Evolutionary conservation across 2,113 vertebrate genomes (phyloP).

Genomic region (Myiagra hebetior): DNA sequence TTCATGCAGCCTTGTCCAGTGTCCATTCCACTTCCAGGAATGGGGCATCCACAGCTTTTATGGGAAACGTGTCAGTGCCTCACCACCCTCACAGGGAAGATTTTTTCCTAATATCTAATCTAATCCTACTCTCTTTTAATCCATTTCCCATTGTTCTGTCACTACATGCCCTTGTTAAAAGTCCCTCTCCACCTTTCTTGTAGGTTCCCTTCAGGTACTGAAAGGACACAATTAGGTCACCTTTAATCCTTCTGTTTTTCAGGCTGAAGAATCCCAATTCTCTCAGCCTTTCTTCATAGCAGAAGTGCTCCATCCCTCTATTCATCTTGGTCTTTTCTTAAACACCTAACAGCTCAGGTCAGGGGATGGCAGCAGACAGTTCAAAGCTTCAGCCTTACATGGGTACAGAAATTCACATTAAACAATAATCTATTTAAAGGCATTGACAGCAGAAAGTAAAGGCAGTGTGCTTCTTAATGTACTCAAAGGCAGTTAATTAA

Average conservation of each 20-base stretch:
- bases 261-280: background rate
- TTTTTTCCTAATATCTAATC: background rate
- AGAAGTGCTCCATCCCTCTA: background rate
- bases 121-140: background rate
- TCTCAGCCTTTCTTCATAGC: background rate
- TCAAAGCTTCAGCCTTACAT: background rate
- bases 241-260: background rate
- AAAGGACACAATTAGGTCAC: background rate
- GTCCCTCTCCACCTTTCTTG: background rate
- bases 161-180: background rate
- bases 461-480: conserved; percentile 39
- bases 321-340: background rate
- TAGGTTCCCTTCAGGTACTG: background rate
- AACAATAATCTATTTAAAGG: conserved; percentile 45
- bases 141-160: background rate
- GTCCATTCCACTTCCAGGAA: background rate
- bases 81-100: background rate
- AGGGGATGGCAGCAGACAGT: background rate
- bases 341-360: background rate
- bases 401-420: background rate
- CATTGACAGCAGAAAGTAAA: conserved; percentile 23
- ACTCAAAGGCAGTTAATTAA: conserved; percentile 74
- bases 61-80: background rate
- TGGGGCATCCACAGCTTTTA: background rate
- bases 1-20: background rate